These are phyloP conservation scores for Lophotis ruficrista DNA, from an alignment of 2,113 vertebrate genomes.

Conservation along the genomic window DNA sequence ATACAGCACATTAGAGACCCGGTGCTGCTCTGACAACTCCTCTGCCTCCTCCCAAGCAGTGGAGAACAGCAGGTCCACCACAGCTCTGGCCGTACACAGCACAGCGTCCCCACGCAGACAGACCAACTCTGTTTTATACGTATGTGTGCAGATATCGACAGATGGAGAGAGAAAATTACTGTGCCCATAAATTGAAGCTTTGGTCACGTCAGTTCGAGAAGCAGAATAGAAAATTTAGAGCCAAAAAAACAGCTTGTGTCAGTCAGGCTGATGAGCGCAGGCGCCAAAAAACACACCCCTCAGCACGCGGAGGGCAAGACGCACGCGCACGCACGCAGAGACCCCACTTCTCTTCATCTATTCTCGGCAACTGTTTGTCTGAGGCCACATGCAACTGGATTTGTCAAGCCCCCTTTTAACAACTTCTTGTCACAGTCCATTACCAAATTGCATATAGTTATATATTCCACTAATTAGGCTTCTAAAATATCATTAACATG, in stretches of 20 bases:
- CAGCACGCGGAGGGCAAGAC: neutral
- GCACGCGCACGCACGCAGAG: neutral
- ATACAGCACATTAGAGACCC: neutral
- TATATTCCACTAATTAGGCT: slow-evolving; percentile 99
- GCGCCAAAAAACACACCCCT: slow-evolving; percentile 35
- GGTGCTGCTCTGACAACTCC: neutral
- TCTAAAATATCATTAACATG: slow-evolving; percentile 99
- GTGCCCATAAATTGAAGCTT: slow-evolving; percentile 42
- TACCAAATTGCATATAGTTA: slow-evolving; percentile 96
- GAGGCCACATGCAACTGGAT: slow-evolving; percentile 80
- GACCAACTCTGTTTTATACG: neutral
- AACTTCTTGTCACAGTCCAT: slow-evolving; percentile 95
- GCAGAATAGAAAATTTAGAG: slow-evolving; percentile 57
- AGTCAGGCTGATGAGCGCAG: slow-evolving; percentile 3
- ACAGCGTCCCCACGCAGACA: accelerated
- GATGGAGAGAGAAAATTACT: slow-evolving; percentile 52
- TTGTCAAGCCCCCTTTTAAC: slow-evolving; percentile 85
- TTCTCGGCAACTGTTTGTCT: slow-evolving; percentile 76
- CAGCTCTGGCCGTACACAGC: neutral
- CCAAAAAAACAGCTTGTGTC: slow-evolving; percentile 52
- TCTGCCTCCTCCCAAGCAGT: neutral
- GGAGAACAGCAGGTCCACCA: neutral
- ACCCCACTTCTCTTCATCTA: slow-evolving; percentile 53
- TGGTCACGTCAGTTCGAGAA: slow-evolving; percentile 49
- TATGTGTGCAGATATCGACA: slow-evolving; percentile 1